Evolutionary conservation across 2,113 vertebrate genomes (phyloP), one percentile per base, ranked within the genome.

Genomic region (Gavialis gangeticus): DNA sequence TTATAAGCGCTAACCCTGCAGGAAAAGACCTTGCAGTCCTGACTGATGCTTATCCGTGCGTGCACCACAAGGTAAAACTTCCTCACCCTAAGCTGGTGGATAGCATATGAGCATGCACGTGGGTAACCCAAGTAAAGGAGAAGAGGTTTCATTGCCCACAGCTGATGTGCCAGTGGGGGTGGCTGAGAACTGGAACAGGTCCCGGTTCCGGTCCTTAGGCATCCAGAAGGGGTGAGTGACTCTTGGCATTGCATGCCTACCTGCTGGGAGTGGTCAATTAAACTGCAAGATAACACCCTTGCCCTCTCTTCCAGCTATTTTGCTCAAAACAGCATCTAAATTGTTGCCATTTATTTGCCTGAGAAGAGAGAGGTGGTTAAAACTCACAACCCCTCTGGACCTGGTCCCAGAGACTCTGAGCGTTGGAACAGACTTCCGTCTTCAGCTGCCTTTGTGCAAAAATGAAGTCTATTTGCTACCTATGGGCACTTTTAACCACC

Each of bases 1-100:
- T 79, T 17, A 2, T 62, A 10, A 17, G 1, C 77, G 3, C 8
- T 0, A 1, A 6, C 21, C 3, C 0, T 0, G 55, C 34, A 5
- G 24, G 55, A 1, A 62, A 55, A 83, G 24, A 13, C 58, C 55
- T 57, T 22, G 9, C 30, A 28, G 46, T 17, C 30, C 84, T 76
- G 2, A 7, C 10, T 6, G n/a, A 0, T 4, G 0, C 19, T 25
- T 4, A 2, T 69, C 12, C 13, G n/a, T 54, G 13, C 69, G 10
- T 1, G 4, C 63, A 10, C 62, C 86, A 46, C 6, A 22, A 46
- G 34, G 12, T 46, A 73, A 34, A 46, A 37, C 12, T 71, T 37
- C 11, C 30, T 34, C 34, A 34, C 24, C 60, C 81, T 60, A 28
- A 0, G 82, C 13, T 10, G 54, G 57, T 57, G 56, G n/a, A 16